Base-by-base conservation (phyloP, 2,113 vertebrate species). In the Oryzias javanicus region DNA sequence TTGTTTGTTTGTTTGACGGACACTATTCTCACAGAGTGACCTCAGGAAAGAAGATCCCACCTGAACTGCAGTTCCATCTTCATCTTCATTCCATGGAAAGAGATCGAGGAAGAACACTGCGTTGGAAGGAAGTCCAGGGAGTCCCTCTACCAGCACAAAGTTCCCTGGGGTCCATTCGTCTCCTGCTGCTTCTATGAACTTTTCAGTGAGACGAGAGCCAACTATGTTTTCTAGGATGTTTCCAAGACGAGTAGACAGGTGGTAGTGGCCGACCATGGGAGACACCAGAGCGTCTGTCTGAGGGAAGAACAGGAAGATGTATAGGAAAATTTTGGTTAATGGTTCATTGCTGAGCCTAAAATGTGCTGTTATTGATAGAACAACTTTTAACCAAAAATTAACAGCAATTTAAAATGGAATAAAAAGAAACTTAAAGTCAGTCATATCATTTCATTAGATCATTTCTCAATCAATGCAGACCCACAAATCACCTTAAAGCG, bases 281-380 rank as follows among this genome's bases (percentile, higher is more conserved):
- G 54, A 79, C 2, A 86, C 81, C n/a, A 90, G 14, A 3, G 17
- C 80, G 62, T 88, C 81, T 25, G 74, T 73, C 89, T 90, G 6
- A 16, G 14, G 51, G 0, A 18, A 57, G n/a, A 24, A 4, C 6
- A 18, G 24, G 5, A 35, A 35, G 29, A 35, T 12, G 8, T 35
- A 12, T 10, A 35, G 22, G 22, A 22, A 22, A 35, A 12, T 35
- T 15, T 7, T 44, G 5, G 13, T 20, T 20, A 18, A 14, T 54
- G 12, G 35, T 7, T 6, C 17, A 54, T 13, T 19, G 7, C 14
- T 44, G 5, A 42, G 4, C 22, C 42, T 22, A 1, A 14, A 54
- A 20, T 15, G 13, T 41, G 24, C 12, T 13, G 8, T 12, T 35
- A 35, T 12, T 12, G 35, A 44, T 6, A n/a, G 12, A 12, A 20